Evolutionary conservation across 2,888 invertebrate genomes (phyloP).

Genomic region (Tenthredo mesomela): DNA sequence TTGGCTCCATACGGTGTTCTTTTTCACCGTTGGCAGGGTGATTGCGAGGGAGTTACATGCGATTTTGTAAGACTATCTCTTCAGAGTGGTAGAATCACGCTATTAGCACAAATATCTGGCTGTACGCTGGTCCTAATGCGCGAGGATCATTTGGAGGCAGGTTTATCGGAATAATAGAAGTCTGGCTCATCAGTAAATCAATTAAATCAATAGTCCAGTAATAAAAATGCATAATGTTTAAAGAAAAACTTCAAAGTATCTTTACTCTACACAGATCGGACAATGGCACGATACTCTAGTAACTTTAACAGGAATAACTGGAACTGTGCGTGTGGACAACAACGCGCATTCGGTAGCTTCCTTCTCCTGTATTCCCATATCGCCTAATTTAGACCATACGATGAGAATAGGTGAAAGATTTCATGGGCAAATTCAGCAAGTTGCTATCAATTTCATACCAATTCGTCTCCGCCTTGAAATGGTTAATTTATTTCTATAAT

Average conservation of each 20-base stretch:
- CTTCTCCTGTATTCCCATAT: conserved; percentile 77
- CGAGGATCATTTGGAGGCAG: conserved; percentile 57
- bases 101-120: conserved; percentile 57
- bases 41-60: conserved; percentile 74
- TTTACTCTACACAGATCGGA: conserved; percentile 69
- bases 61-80: conserved; percentile 61
- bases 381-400: conserved; percentile 75
- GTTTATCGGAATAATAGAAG: not conserved
- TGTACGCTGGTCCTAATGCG: conserved; percentile 58
- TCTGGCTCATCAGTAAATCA: not conserved
- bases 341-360: conserved; percentile 68
- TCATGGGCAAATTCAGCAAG: conserved; percentile 79
- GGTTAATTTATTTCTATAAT: conserved; percentile 35
- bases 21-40: conserved; percentile 75
- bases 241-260: not conserved
- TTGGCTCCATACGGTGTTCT: conserved; percentile 78
- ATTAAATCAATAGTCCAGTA: not conserved
- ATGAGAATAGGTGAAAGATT: conserved; percentile 78
- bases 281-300: conserved; percentile 78
- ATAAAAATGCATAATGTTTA: not conserved
- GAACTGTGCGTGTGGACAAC: conserved; percentile 77
- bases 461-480: conserved; percentile 72
- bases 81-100: conserved; percentile 60
- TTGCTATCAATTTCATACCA: conserved; percentile 79
- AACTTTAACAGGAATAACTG: conserved; percentile 76